Evolutionary conservation across 1,140 invertebrate species (phyloP).

Genomic region (Platorchestia sp.): DNA sequence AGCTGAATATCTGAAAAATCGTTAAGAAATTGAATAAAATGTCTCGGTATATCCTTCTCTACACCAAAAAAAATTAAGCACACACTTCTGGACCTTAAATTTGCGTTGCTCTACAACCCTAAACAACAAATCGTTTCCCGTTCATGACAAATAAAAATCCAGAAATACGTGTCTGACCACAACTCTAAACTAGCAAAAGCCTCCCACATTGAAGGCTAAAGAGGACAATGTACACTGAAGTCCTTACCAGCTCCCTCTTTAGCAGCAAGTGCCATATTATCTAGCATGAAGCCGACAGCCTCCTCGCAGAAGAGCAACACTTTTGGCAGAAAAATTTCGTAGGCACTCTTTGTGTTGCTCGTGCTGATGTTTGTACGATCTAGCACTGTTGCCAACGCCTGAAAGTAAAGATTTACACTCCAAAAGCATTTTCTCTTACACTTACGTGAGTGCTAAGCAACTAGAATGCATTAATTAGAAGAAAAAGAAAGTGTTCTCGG

Average conservation of each 20-base stretch:
- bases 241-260: neutral
- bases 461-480: no score
- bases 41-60: no score
- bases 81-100: no score
- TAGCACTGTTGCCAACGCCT: neutral
- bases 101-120: no score
- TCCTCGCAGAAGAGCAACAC: constrained; percentile 16
- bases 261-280: constrained; percentile 15
- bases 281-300: constrained; percentile 12
- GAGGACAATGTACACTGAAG: neutral
- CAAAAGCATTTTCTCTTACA: neutral
- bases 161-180: no score
- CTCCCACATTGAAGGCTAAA: neutral
- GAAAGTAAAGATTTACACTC: neutral
- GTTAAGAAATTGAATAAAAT: no score
- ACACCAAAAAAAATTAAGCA: no score
- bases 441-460: neutral
- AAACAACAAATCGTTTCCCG: neutral
- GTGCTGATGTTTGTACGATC: neutral
- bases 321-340: neutral
- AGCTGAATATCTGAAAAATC: no score
- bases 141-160: neutral
- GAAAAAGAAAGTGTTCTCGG: no score
- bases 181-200: neutral
- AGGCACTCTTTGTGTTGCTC: neutral